Evolutionary conservation across 2,888 invertebrate genomes (phyloP).

Genomic region (Poecilus cupreus): DNA sequence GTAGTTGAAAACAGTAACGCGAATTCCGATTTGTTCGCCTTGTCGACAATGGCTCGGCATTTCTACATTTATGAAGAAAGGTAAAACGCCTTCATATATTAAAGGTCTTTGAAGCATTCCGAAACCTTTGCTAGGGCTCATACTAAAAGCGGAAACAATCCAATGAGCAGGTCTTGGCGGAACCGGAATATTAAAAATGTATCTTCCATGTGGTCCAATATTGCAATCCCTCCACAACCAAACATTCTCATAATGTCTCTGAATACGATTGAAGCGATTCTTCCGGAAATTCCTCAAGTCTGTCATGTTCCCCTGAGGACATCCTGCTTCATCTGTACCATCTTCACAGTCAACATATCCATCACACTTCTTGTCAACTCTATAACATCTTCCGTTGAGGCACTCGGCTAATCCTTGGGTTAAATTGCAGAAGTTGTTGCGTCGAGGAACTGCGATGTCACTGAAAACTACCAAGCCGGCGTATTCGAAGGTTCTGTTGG

Average conservation of each 20-base stretch:
- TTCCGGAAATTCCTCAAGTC: constrained; percentile 85
- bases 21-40: constrained; percentile 95
- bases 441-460: constrained; percentile 86
- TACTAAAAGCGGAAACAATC: constrained; percentile 94
- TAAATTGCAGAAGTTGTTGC: constrained; percentile 82
- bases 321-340: constrained; percentile 89
- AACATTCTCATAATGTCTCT: constrained; percentile 93
- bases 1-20: constrained; percentile 96
- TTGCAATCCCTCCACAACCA: constrained; percentile 97
- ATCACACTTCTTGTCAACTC: constrained; percentile 85
- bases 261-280: constrained; percentile 90
- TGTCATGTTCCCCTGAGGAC: constrained; percentile 80
- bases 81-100: constrained; percentile 91
- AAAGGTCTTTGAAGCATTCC: constrained; percentile 89
- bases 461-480: constrained; percentile 93
- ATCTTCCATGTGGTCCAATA: constrained; percentile 93
- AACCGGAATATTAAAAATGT: constrained; percentile 90
- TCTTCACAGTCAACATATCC: constrained; percentile 86
- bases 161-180: constrained; percentile 90
- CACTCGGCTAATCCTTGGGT: constrained; percentile 87
- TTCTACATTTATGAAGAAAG: constrained; percentile 96
- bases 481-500: constrained; percentile 94
- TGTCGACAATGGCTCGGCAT: constrained; percentile 89
- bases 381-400: constrained; percentile 87
- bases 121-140: constrained; percentile 90